Base-by-base conservation (phyloP, 1,140 invertebrate genomes). In the Zaprionus africanus region DNA sequence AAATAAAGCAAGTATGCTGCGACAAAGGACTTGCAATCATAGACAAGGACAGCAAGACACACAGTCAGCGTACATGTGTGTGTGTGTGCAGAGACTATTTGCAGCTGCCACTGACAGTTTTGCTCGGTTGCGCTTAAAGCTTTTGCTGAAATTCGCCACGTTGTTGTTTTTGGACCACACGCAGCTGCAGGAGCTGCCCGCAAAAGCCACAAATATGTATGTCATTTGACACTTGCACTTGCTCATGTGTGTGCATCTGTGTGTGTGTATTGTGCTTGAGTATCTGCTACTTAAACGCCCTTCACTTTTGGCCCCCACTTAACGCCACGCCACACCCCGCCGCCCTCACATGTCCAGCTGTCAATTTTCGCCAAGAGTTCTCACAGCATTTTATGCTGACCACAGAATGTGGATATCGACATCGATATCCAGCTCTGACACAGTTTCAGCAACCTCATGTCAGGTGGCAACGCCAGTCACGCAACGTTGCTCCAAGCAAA, bases 121-220 rank as follows among this genome's bases (percentile, higher is more conserved):
- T 79, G 63, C 67, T 71, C 49, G 31, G 72, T 22, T 65, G 66
- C 61, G 28, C 49, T 76, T 61, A 65, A 72, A 63, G 66, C 58
- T 54, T 49, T 68, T 57, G 49, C 56, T 28, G n/a, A 64, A 62
- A 71, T 63, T 74, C 63, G 64, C 68, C 65, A 53, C 63, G 51
- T 78, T 54, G 19, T 56, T 72, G 26, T 64, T 76, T 65, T 41
- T 64, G 62, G 78, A 84, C 82, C 82, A 85, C 82, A 86, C 82
- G 78, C 82, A 85, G 82, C 71, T 63, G 58, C 67, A 61, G 56
- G 58, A 85, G 70, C 56, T 76, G 69, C 28, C 79, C 82, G 56
- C 82, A 84, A 84, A 85, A 87, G 85, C 85, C 85, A 76, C 85
- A 88, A 85, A 90, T 90, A 90, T 87, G 83, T 87, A 73, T 90